Evolutionary conservation across 2,888 invertebrate genomes (phyloP).

Genomic region (Lottia scabra): DNA sequence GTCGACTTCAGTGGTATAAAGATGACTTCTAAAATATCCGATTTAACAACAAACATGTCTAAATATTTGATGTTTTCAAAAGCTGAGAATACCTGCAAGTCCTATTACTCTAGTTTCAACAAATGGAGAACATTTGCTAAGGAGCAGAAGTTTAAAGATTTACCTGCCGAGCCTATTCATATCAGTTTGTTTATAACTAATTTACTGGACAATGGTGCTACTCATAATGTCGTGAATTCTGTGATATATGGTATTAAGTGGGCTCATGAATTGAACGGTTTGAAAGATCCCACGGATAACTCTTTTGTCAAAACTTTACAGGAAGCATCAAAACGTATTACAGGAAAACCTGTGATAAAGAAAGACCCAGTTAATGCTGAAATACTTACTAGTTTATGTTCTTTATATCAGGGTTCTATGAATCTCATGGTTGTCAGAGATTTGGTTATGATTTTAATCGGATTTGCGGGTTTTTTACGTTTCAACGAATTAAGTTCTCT

Average conservation of each 20-base stretch:
- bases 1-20: background rate
- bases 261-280: background rate
- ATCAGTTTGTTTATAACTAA: background rate
- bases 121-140: background rate
- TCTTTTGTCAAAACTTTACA: conserved; percentile 27
- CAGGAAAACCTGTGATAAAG: conserved; percentile 16
- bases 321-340: conserved; percentile 24
- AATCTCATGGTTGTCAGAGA: conserved; percentile 5
- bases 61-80: background rate
- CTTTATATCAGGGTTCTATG: conserved; percentile 2
- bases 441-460: conserved; percentile 27
- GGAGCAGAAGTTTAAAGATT: conserved; percentile 4
- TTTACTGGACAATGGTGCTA: background rate
- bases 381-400: conserved; percentile 21
- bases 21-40: background rate
- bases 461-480: too few relatives aligned
- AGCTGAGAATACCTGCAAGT: background rate
- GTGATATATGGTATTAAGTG: conserved; percentile 8
- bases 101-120: background rate
- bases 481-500: background rate
- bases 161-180: conserved; percentile 5
- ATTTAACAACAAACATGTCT: background rate
- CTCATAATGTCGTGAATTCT: background rate
- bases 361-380: conserved; percentile 26
- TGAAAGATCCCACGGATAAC: conserved; percentile 8